Conservation (phyloP, 2,888 invertebrate genomes). For the Fragum whitleyi region DNA sequence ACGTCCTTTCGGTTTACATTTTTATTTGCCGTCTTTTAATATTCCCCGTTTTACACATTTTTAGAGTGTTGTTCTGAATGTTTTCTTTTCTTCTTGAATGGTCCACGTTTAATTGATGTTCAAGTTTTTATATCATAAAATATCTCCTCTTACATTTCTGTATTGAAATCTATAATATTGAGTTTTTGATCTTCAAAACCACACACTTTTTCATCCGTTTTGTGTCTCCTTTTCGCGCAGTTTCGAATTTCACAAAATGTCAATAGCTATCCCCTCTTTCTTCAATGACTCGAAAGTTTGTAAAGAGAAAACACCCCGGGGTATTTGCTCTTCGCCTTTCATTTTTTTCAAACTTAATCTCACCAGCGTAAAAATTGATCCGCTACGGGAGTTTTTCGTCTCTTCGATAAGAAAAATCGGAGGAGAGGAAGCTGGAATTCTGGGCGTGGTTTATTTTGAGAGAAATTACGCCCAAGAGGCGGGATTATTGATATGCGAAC, state of each 20-base stretch:
- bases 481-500: background rate
- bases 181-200: conserved; percentile 9
- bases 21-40: conserved; percentile 5
- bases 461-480: background rate
- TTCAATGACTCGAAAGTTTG: conserved; percentile 21
- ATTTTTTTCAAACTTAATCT: conserved; percentile 20
- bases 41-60: conserved; percentile 7
- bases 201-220: conserved; percentile 16
- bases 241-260: conserved; percentile 25
- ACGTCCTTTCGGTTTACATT: conserved; percentile 5
- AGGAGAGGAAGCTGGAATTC: background rate
- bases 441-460: background rate
- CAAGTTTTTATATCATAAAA: background rate
- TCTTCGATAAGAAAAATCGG: background rate
- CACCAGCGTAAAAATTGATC: conserved; percentile 24
- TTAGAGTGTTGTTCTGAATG: conserved; percentile 14
- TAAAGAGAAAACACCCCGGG: conserved; percentile 26
- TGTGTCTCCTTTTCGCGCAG: background rate
- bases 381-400: background rate
- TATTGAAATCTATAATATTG: conserved; percentile 2
- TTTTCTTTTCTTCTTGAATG: conserved; percentile 9
- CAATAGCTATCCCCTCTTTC: conserved; percentile 26
- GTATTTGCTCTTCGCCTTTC: conserved; percentile 21
- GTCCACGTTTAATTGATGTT: conserved; percentile 17
- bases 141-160: conserved; percentile 6